Evolutionary conservation across 2,888 invertebrate genomes (phyloP), one percentile per base, ranked within the genome.

Genomic region (Phortica magna): DNA sequence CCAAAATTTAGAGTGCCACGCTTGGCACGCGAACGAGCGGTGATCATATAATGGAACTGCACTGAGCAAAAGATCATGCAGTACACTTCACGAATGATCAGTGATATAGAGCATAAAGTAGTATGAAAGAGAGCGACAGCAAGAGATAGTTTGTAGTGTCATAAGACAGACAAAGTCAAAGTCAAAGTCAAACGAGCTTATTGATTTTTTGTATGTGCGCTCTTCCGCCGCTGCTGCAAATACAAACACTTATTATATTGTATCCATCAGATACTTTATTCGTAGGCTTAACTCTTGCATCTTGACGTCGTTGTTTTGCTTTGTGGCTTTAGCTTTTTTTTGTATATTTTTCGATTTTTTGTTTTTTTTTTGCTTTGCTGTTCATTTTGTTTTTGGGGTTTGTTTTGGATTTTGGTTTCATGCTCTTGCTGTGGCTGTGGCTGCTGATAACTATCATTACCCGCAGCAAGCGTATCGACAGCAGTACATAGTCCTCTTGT

Each of bases 391-490:
- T 19, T 17, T 17, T 65, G 59, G 73, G 79, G 77, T 73, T 80
- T 81, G 80, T 75, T 12, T n/a, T 19, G 7, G n/a, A 59, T 7
- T 59, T 59, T 59, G 59, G 7, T n/a, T 59, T 59, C n/a, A n/a
- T 57, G 57, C 7, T 6, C 2, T 59, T 59, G 59, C 59, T 59
- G 10, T 59, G 6, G 17, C 19, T 59, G 19, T 12, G 68, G 73
- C 75, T 77, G 77, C 85, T 87, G 85, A 87, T 89, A 83, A 84
- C 89, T 87, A 88, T 89, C 89, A 88, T 88, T 89, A 88, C 82
- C 81, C 81, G 85, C 82, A 82, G 84, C 78, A 79, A 48, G 7
- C 3, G 48, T 48, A 48, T 48, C 48, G 70, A 78, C 75, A 76
- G 77, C 75, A 19, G 48, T 48, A 48, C 48, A 48, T 2, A 48